Conservation (phyloP, 2,797 vertebrate genomes). For the Spinus olivaceus region DNA sequence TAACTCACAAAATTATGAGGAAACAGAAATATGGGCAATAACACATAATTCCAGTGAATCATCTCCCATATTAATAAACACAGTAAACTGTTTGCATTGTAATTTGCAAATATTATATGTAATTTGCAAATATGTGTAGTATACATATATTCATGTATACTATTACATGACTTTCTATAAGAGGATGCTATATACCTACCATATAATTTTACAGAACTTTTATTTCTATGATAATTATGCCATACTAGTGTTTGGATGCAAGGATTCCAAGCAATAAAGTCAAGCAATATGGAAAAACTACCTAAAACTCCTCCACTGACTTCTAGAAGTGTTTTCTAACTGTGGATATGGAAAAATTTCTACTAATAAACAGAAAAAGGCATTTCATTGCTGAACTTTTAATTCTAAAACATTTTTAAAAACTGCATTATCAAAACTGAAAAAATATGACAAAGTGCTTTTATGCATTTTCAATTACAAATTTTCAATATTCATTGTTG, state of each 20-base stretch:
- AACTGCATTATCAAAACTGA: not conserved
- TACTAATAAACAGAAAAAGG: not conserved
- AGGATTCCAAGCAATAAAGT: not conserved
- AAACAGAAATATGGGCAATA: not conserved
- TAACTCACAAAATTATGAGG: not conserved
- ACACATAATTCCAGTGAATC: not conserved
- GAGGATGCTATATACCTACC: not conserved
- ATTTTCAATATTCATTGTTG: not conserved
- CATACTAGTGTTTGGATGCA: not conserved
- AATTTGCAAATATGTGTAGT: not conserved
- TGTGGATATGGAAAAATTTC: not conserved
- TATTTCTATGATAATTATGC: not conserved
- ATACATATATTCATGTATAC: not conserved
- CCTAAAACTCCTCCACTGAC: not conserved
- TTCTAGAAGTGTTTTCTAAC: not conserved
- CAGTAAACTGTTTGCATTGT: not conserved
- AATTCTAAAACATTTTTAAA: not conserved
- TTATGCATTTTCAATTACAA: not conserved
- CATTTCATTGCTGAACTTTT: not conserved
- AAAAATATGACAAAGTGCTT: not conserved
- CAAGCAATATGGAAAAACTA: not conserved
- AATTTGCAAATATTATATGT: not conserved
- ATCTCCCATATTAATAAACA: not conserved
- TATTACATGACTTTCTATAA: not conserved
- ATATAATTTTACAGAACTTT: not conserved